Conservation (phyloP, 2,888 invertebrate species). For the Atherix ibis region DNA sequence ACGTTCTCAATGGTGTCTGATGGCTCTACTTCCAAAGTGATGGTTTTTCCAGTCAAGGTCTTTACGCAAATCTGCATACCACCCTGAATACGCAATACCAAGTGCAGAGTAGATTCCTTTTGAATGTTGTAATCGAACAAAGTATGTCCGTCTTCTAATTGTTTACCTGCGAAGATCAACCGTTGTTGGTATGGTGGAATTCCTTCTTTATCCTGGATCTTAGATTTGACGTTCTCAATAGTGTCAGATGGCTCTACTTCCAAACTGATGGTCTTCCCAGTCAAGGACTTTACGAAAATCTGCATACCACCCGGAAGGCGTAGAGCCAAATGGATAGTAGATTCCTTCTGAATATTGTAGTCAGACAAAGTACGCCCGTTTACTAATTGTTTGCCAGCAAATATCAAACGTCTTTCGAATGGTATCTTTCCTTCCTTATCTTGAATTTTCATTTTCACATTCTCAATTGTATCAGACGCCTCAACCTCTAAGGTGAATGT, state of each 20-base stretch:
- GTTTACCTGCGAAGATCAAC: constrained; percentile 21
- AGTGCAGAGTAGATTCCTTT: constrained; percentile 20
- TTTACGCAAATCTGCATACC: constrained; percentile 19
- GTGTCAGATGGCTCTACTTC: constrained; percentile 22
- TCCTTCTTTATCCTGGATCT: constrained; percentile 21
- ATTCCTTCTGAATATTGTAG: constrained; percentile 1
- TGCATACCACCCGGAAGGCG: constrained; percentile 69
- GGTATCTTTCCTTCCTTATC: constrained; percentile 37
- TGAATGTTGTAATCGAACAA: constrained; percentile 21
- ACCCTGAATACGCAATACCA: constrained; percentile 19
- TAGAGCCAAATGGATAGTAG: constrained; percentile 57
- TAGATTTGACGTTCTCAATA: constrained; percentile 21
- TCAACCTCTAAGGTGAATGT: neutral
- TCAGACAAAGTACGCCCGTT: constrained; percentile 64
- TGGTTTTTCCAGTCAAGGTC: constrained; percentile 20
- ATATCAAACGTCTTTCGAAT: constrained; percentile 68
- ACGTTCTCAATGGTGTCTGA: constrained; percentile 7
- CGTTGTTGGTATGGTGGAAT: constrained; percentile 23
- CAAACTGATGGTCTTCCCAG: constrained; percentile 22
- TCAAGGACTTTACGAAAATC: constrained; percentile 21
- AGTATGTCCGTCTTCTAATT: constrained; percentile 20
- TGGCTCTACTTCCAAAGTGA: constrained; percentile 18
- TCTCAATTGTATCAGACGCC: neutral
- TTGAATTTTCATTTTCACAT: neutral
- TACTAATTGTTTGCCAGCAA: constrained; percentile 83